Evolutionary conservation across 2,113 vertebrate species (phyloP), one percentile per base, ranked within the genome.

Genomic region (Sialia sialis): DNA sequence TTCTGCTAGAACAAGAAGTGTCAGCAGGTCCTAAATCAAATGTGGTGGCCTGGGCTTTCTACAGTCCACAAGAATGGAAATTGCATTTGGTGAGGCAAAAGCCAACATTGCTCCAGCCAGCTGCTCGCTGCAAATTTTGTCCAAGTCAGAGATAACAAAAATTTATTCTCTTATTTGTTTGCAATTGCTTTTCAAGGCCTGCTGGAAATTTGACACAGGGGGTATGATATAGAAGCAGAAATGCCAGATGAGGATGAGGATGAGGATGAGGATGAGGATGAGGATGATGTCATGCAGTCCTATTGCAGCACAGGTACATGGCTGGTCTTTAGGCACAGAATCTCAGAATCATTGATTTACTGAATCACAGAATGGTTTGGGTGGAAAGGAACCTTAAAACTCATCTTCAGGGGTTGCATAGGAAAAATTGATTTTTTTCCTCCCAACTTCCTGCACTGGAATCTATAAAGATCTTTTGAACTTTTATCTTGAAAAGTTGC

Each of bases 121-220:
- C 67, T 79, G 78, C 80, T 94, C 1, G 0, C 70, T 76, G 67
- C 52, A 78, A 36, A 51, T 59, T 66, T 77, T 67, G 34, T 36
- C 26, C 52, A 38, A n/a, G 66, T 73, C 62, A 72, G 51, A 92
- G 74, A 56, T 73, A 72, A 84, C 6, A 38, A n/a, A 56, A n/a
- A 60, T 87, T 93, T 87, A 60, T 70, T 75, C 6, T 36, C 30
- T 39, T 77, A n/a, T 17, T 92, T 73, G 25, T 85, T 83, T 77
- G 55, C 59, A 76, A 26, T 64, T 83, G 2, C 21, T 86, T 85
- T 92, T 54, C 8, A 30, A 66, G 64, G 55, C 83, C 88, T 94
- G 92, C 76, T 96, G 84, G 89, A 96, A 95, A 92, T 90, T 84
- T 88, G 82, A 46, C 25, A 17, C 8, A 2, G 34, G 26, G 36